Base-by-base conservation (phyloP, 2,797 vertebrate species). In the Pantherophis alleghaniensis region DNA sequence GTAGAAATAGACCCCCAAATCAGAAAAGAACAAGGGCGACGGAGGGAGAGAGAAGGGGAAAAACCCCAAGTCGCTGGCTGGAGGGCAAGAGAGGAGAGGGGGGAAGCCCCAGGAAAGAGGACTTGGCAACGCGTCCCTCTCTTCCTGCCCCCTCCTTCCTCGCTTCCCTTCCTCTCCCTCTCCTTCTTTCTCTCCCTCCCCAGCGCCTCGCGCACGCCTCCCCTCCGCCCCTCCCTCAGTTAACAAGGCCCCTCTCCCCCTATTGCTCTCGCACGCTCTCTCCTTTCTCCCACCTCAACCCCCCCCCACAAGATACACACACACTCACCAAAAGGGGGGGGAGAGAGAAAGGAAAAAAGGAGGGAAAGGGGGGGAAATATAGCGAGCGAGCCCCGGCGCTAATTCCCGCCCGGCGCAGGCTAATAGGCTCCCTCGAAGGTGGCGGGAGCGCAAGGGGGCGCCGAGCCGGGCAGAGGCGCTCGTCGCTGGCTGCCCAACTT, bases 401-500 rank as follows among this genome's bases (percentile, higher is more conserved):
- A 94, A 92, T 95, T 87, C 91, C 95, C 96, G 96, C 95, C 96
- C 96, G 95, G 96, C 94, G 95, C 94, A 96, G 96, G 96, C 97
- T 96, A 95, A 97, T 96, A 95, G 97, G 96, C 96, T 96, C 79
- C 89, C 89, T 87, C 97, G 97, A 97, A 97, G 97, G 98, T 97
- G 97, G 97, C 97, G 96, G 97, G 96, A 95, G 97, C 97, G 97
- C 93, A 96, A 96, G 97, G 96, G 97, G 97, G 97, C 96, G 96
- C 18, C 89, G 32, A 97, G 97, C 96, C 97, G 96, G 96, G 97
- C 97, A 96, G 97, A 97, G 97, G 95, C 96, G 97, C 97, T 97
- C 53, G 96, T 97, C 97, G 97, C 97, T 96, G 92, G 53, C 97
- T 97, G 98, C 98, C 98, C 98, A 98, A 98, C 98, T 99, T 99